Conservation (phyloP, 2,113 vertebrate genomes). For the Chunga burmeisteri region DNA sequence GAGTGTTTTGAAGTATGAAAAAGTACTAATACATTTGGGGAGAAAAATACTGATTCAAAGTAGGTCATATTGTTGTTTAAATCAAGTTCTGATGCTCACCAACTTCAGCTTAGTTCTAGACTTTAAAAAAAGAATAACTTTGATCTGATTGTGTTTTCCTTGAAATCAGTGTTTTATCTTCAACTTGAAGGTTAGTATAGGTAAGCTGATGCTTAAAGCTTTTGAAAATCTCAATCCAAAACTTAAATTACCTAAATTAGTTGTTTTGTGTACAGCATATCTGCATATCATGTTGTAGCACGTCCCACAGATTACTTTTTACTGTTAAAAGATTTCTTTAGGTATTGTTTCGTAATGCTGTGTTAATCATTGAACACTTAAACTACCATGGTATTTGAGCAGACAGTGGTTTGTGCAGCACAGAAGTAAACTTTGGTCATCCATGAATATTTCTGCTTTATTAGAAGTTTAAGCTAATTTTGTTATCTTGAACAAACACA, state of each 20-base stretch:
- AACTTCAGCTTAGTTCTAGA: not conserved
- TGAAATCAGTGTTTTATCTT: not conserved
- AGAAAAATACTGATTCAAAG: not conserved
- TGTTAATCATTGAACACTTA: conserved; percentile 30
- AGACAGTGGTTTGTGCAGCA: not conserved
- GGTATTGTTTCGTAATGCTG: not conserved
- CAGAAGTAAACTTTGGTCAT: conserved; percentile 11
- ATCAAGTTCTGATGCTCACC: not conserved
- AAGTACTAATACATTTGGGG: not conserved
- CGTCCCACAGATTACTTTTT: not conserved
- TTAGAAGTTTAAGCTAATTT: not conserved
- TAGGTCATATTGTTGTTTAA: not conserved
- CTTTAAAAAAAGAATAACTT: not conserved
- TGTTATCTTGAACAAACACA: not conserved
- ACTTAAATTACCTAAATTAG: not conserved
- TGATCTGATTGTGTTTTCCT: not conserved
- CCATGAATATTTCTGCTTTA: not conserved
- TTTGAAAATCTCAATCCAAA: not conserved
- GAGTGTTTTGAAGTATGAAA: not conserved
- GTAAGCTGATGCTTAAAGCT: not conserved
- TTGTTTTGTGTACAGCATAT: not conserved
- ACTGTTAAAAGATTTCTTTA: not conserved
- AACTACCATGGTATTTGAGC: not conserved
- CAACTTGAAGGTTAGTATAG: not conserved
- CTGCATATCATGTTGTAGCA: not conserved